Conservation (phyloP, 1,140 invertebrate genomes). For the Bicyclus anynana region DNA sequence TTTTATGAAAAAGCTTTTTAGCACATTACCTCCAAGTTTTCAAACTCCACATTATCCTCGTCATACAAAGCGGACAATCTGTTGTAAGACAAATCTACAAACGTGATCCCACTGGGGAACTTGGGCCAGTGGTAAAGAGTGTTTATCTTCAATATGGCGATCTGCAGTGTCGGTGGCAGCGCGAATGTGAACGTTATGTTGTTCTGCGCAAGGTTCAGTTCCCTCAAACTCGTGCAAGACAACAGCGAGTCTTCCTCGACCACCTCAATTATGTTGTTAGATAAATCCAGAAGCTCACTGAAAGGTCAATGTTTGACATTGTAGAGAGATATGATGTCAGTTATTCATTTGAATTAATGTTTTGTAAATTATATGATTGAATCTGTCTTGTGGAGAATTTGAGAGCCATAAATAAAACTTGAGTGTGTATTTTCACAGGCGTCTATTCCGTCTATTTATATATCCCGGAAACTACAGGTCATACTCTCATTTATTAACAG, state of each 20-base stretch:
- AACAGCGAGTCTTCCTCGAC: constrained; percentile 60
- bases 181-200: constrained; percentile 61
- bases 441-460: too few relatives aligned
- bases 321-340: constrained; percentile 3
- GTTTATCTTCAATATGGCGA: constrained; percentile 60
- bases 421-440: too few relatives aligned
- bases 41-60: constrained; percentile 49
- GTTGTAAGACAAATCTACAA: constrained; percentile 70
- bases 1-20: too few relatives aligned
- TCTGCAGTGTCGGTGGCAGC: constrained; percentile 52
- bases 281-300: constrained; percentile 68
- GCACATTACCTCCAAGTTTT: constrained; percentile 67
- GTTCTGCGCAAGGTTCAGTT: constrained; percentile 69
- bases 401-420: too few relatives aligned
- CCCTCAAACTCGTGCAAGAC: constrained; percentile 47
- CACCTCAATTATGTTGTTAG: constrained; percentile 68
- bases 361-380: background rate
- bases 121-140: constrained; percentile 62
- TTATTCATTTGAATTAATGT: background rate
- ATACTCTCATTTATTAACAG: too few relatives aligned
- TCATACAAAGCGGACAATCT: constrained; percentile 54
- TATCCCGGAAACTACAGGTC: too few relatives aligned
- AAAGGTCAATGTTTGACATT: constrained; percentile 18
- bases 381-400: background rate
- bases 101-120: constrained; percentile 59